These are phyloP conservation scores for Merops nubicus DNA, from an alignment of 2,113 vertebrate species.

Conservation along the genomic window DNA sequence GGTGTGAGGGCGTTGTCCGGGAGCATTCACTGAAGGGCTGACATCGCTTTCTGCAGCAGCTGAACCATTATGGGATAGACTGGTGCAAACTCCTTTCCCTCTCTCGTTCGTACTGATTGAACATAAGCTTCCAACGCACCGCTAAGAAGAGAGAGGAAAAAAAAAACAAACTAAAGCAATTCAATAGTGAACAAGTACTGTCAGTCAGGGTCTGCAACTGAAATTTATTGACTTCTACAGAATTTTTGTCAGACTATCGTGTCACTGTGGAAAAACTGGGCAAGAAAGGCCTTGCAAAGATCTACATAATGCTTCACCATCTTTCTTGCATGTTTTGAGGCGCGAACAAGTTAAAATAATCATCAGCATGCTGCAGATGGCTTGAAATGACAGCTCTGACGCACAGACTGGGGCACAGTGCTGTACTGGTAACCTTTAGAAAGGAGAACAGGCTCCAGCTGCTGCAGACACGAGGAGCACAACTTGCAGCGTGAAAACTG, in stretches of 20 bases:
- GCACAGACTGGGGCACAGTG: not conserved
- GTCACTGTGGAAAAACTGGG: not conserved
- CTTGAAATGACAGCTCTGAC: conserved; percentile 66
- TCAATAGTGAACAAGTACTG: no score
- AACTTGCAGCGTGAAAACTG: not conserved
- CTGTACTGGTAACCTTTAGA: conserved; percentile 48
- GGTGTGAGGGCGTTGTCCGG: accelerated
- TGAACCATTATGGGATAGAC: conserved; percentile 97
- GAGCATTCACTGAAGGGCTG: conserved; percentile 51
- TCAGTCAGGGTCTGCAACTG: not conserved
- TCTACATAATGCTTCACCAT: not conserved
- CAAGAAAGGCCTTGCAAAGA: not conserved
- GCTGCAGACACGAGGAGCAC: not conserved
- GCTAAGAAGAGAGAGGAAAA: conserved; percentile 52
- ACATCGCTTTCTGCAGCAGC: conserved; percentile 88
- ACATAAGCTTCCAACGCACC: conserved; percentile 95
- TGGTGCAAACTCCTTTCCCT: conserved; percentile 92
- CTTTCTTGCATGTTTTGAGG: not conserved
- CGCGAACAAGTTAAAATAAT: conserved; percentile 3
- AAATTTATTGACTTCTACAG: not conserved
- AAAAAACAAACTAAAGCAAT: not conserved
- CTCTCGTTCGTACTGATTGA: conserved; percentile 88
- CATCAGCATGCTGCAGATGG: conserved; percentile 47
- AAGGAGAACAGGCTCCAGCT: not conserved
- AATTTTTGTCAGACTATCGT: not conserved